Percentiles rank a stretch among this genome's conserved stretches.
Conservation (phyloP, 2,113 vertebrate species). For the Oreochromis tanganicae region DNA sequence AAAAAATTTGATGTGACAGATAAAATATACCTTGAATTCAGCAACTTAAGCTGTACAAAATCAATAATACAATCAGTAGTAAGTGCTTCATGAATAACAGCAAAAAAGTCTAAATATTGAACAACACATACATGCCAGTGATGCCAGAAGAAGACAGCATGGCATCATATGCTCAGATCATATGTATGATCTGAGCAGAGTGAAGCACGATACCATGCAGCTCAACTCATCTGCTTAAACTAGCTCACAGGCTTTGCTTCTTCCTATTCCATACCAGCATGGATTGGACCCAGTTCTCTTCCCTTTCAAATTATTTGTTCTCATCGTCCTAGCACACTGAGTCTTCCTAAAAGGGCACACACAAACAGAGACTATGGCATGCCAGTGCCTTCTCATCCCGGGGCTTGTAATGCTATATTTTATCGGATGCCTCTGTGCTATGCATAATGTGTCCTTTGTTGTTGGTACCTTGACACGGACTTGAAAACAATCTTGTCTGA, state of each 20-base stretch:
- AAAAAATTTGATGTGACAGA: background rate
- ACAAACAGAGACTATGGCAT: background rate
- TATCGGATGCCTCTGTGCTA: background rate
- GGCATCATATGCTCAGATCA: background rate
- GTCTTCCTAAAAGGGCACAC: background rate
- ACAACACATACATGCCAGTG: background rate
- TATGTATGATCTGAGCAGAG: background rate
- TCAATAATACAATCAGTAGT: background rate
- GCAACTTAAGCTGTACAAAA: background rate
- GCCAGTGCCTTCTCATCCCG: background rate
- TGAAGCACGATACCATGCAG: background rate
- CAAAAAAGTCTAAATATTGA: background rate
- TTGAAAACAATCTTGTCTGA: background rate
- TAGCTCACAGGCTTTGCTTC: background rate
- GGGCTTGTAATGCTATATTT: background rate
- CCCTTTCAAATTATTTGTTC: background rate
- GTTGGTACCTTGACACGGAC: background rate
- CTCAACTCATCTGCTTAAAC: background rate
- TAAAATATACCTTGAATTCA: background rate
- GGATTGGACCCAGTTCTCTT: accelerated
- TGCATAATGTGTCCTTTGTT: background rate
- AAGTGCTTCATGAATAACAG: accelerated
- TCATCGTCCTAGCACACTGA: background rate
- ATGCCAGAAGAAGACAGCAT: background rate
- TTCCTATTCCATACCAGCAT: background rate